These are phyloP conservation scores for Octonoba sinensis DNA, from an alignment of 2,888 invertebrate genomes.

Conservation along the genomic window DNA sequence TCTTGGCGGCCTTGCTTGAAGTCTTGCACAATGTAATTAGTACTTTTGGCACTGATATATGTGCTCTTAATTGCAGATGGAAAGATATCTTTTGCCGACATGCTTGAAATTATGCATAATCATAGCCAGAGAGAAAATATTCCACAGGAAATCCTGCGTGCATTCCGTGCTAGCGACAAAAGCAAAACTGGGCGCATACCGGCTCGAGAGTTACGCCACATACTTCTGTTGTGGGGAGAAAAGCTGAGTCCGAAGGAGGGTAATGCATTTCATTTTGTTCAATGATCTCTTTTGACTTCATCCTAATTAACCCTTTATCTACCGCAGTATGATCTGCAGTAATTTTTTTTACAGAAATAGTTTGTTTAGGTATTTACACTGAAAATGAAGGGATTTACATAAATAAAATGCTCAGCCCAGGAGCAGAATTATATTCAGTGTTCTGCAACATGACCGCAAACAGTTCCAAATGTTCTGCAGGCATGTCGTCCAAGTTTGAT, in stretches of 20 bases:
- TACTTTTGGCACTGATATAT: slow-evolving; percentile 23
- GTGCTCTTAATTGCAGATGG: slow-evolving; percentile 76
- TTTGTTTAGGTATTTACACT: too few species aligned
- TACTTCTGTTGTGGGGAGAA: slow-evolving; percentile 93
- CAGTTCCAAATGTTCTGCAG: too few species aligned
- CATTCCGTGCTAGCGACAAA: slow-evolving; percentile 88
- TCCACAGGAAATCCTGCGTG: slow-evolving; percentile 86
- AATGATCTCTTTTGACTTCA: not conserved
- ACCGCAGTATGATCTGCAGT: too few species aligned
- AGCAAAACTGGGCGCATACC: slow-evolving; percentile 80
- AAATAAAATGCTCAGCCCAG: too few species aligned
- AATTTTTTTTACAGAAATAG: too few species aligned
- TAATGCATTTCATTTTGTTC: slow-evolving; percentile 67
- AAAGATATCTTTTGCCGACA: slow-evolving; percentile 94
- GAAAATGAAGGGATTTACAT: too few species aligned
- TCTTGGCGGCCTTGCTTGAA: too few species aligned
- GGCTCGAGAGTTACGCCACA: slow-evolving; percentile 85
- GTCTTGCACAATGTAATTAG: too few species aligned
- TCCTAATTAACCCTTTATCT: too few species aligned
- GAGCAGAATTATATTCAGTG: too few species aligned
- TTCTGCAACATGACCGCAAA: too few species aligned
- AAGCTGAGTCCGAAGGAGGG: slow-evolving; percentile 79
- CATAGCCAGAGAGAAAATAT: slow-evolving; percentile 85
- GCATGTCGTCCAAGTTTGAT: too few species aligned
- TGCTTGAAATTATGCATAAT: slow-evolving; percentile 93